These are phyloP conservation scores for Aleiodes testaceus DNA, from an alignment of 2,888 invertebrate genomes.

Conservation along the genomic window DNA sequence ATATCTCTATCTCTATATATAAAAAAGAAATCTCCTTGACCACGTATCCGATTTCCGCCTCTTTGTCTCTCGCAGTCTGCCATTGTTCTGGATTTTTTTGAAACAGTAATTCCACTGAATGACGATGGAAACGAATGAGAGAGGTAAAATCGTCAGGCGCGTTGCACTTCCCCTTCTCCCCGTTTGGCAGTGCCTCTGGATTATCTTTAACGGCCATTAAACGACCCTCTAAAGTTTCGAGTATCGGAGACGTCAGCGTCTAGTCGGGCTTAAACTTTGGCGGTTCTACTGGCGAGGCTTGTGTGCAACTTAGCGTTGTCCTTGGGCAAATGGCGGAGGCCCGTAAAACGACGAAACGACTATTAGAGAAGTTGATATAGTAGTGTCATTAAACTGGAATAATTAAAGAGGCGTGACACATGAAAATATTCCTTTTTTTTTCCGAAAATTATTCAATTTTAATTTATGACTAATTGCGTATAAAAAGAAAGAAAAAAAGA, in stretches of 20 bases:
- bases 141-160: constrained; percentile 41
- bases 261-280: constrained; percentile 37
- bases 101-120: constrained; percentile 37
- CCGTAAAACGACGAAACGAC: constrained; percentile 51
- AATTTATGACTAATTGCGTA: too few relatives aligned
- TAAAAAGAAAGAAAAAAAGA: too few relatives aligned
- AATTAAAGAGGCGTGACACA: constrained; percentile 48
- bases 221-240: constrained; percentile 52
- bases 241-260: constrained; percentile 56
- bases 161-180: constrained; percentile 38
- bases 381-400: constrained; percentile 28
- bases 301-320: not conserved
- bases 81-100: constrained; percentile 40
- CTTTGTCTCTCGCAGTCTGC: constrained; percentile 4
- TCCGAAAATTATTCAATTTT: too few relatives aligned
- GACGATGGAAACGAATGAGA: constrained; percentile 21
- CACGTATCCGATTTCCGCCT: constrained; percentile 3
- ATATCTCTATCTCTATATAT: not conserved
- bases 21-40: constrained; percentile 20
- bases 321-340: constrained; percentile 30
- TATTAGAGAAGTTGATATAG: constrained; percentile 36
- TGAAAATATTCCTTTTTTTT: constrained; percentile 33
- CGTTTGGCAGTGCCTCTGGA: constrained; percentile 47
- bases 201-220: constrained; percentile 60
- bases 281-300: not conserved